Base-by-base conservation (phyloP, 2,113 vertebrate species). In the Otocyon megalotis region DNA sequence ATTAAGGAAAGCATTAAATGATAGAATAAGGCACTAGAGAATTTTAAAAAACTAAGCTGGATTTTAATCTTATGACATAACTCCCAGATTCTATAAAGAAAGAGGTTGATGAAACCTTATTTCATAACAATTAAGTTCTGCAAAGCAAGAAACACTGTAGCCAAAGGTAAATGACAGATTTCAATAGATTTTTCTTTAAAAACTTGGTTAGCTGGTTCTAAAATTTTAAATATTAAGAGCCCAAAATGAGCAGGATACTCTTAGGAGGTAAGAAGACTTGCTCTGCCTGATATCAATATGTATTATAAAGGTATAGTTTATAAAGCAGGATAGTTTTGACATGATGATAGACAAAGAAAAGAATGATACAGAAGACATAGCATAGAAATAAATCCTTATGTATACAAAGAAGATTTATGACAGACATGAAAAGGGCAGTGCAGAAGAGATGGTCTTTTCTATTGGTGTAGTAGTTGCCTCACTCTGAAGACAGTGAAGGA, bases 21-120 rank as follows among this genome's bases (percentile, higher is more conserved):
- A 48, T 88, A 90, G 37, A 84, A 71, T n/a, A 84, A 79, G 77
- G n/a, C 24, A 79, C 53, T 60, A 54, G 26, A 60, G 32, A 84
- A 84, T 79, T 71, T 84, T 84, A 63, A 35, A 37, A 65, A 65
- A 74, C 86, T 71, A 62, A 90, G 24, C 35, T 84, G 19, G 54
- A n/a, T 77, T 96, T 93, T 63, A 85, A 84, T 71, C 32, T 79
- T 90, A 71, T 84, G 72, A 86, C 53, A 91, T 22, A 89, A 84
- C 77, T 65, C 69, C 22, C 71, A 65, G 48, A 88, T 53, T 2
- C 72, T 56, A 48, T 69, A 81, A 90, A 71, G 62, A 56, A 93
- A 88, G 94, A 84, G 20, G 19, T 60, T 84, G 32, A 37, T 84
- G n/a, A 79, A 88, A 69, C 24, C 93, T 82, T 48, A 81, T 35